Evolutionary conservation across 2,797 vertebrate genomes (phyloP), one percentile per base, ranked within the genome.

Genomic region (Percopsis omiscomaycus): DNA sequence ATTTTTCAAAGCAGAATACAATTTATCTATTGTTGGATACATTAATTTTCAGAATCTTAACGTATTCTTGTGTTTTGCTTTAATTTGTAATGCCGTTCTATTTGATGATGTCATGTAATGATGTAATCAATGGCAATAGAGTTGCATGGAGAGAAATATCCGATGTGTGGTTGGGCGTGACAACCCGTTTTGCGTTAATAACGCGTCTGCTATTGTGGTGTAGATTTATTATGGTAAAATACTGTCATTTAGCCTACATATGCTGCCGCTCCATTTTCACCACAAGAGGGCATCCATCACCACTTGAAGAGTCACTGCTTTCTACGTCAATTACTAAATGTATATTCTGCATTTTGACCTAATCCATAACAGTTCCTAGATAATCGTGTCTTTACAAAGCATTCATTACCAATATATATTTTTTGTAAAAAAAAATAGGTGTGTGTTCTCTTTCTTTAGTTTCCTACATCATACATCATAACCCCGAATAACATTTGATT

Each of bases 101-200:
- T 51, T 8, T 62, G 83, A 75, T 91, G 88, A 90, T 84, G 88
- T 89, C 84, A 91, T 88, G 87, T 22, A 22, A 77, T 91, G 88
- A 89, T 88, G 88, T 89, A 91, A 91, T 79, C 85, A 89, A 88
- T 65, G 73, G 66, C 44, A 37, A 57, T 57, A 10, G 14, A 4
- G 5, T 13, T 48, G n/a, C 2, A n/a, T 13, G 47, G 47, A 15
- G 47, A 15, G 47, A 48, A 45, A 57, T 42, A 57, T 42, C 9
- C 37, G 37, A 22, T 22, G 22, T 2, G 37, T 42, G 8, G 37
- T 8, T 37, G 37, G 37, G 37, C 37, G 37, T 37, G 37, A 42
- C 37, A 42, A 42, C 8, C 37, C 2, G 37, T 42, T 42, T 42
- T 42, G 37, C 9, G 37, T 42, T 10, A 42, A 42, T 42, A 42